A percentile compares a stretch with the other conserved stretches of the same genome.
These are phyloP conservation scores for Megaceryle torquata DNA, from an alignment of 2,113 vertebrate genomes.

Conservation along the genomic window DNA sequence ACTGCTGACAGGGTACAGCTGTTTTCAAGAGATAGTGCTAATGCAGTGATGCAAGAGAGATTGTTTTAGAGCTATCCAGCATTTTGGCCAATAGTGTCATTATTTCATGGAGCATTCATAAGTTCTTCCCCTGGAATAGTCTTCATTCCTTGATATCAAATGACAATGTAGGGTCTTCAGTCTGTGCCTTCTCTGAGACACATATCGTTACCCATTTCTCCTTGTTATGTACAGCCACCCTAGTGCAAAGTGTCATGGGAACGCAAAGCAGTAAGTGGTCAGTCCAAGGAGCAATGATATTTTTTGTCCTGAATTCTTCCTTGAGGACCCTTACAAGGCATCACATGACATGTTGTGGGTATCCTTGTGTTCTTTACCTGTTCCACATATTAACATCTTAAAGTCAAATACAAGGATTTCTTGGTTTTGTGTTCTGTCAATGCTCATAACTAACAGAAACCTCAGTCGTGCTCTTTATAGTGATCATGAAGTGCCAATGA, in stretches of 20 bases:
- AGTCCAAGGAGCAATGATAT: neutral
- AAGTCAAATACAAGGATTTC: slow-evolving; percentile 50
- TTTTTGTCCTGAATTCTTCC: neutral
- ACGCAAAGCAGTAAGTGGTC: neutral
- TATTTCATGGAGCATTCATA: neutral
- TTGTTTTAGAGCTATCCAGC: neutral
- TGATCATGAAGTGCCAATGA: neutral
- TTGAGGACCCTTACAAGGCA: neutral
- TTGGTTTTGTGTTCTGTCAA: slow-evolving; percentile 44
- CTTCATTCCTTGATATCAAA: neutral
- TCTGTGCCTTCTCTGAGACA: neutral
- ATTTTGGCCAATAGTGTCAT: neutral
- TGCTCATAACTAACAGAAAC: slow-evolving; percentile 37
- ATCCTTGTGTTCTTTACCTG: neutral
- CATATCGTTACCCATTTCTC: neutral
- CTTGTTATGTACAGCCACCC: neutral
- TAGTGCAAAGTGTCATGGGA: neutral
- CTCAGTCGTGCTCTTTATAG: neutral
- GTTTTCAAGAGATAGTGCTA: neutral
- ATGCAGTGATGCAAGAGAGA: neutral
- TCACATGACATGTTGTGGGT: neutral
- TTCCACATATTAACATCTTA: slow-evolving; percentile 17
- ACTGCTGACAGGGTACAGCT: neutral
- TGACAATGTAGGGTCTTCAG: neutral
- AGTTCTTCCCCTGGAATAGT: neutral